These are phyloP conservation scores for Parazoanthus atlanticus DNA, from an alignment of 92 coral and sea anemone genomes.

Conservation along the genomic window DNA sequence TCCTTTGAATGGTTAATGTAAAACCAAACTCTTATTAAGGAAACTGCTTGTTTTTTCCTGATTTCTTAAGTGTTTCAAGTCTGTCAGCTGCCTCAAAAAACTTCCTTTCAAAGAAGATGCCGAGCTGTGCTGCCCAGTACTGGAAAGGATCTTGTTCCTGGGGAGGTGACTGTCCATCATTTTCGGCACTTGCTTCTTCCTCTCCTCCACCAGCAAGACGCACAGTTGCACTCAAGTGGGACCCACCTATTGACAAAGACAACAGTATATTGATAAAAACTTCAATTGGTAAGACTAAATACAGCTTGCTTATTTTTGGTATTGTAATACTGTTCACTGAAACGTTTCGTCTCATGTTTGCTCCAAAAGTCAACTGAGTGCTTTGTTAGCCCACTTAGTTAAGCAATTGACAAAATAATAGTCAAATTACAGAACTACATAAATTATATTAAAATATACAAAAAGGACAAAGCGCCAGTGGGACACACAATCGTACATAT, in stretches of 20 bases:
- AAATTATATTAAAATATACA: too few species aligned
- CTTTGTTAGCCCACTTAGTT: too few species aligned
- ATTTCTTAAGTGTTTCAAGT: constrained; percentile 74
- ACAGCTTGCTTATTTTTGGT: too few species aligned
- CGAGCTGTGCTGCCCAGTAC: constrained; percentile 85
- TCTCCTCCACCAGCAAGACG: constrained; percentile 32
- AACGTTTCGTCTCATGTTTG: too few species aligned
- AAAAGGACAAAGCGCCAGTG: too few species aligned
- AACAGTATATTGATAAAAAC: not conserved
- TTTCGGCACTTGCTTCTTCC: constrained; percentile 59
- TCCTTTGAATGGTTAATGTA: not conserved
- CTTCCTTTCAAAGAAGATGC: constrained; percentile 83
- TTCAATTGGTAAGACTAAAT: too few species aligned
- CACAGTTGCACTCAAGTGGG: constrained; percentile 2
- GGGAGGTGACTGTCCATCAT: constrained; percentile 55
- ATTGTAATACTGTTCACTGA: too few species aligned
- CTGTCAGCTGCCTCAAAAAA: constrained; percentile 89
- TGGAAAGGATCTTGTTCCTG: constrained; percentile 73
- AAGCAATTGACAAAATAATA: too few species aligned
- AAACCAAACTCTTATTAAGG: not conserved
- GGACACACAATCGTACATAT: too few species aligned
- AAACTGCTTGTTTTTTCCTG: constrained; percentile 29
- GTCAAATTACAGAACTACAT: too few species aligned
- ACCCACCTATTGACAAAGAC: not conserved
- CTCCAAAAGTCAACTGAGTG: too few species aligned